Conservation (phyloP, 92 coral and sea anemone species). For the Umimayanthus chanpuru region DNA sequence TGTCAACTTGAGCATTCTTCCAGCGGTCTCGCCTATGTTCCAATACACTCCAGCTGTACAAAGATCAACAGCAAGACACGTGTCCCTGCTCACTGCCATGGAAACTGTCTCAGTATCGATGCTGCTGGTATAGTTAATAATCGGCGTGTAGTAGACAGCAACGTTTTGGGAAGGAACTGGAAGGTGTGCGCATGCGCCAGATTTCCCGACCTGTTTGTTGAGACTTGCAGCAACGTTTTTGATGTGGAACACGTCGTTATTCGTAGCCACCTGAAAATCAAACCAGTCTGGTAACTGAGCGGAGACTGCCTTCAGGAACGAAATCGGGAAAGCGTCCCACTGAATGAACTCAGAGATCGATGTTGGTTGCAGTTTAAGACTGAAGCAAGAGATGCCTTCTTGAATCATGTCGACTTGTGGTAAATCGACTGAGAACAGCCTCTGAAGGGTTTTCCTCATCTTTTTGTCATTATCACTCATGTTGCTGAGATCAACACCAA, state of each 20-base stretch:
- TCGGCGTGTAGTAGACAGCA: constrained; percentile 42
- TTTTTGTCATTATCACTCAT: not conserved
- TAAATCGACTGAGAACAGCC: not conserved
- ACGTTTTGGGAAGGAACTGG: constrained; percentile 13
- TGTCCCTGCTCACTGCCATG: constrained; percentile 26
- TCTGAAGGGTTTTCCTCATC: constrained; percentile 15
- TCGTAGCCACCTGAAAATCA: not conserved
- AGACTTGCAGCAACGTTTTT: constrained; percentile 42
- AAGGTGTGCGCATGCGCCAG: constrained; percentile 43
- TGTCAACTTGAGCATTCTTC: constrained; percentile 5
- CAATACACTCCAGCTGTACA: constrained; percentile 43
- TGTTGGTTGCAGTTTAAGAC: not conserved
- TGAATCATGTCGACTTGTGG: not conserved
- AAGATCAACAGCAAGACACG: constrained; percentile 50
- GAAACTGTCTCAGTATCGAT: constrained; percentile 32
- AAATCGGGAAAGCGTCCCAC: constrained; percentile 35
- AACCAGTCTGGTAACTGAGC: constrained; percentile 49
- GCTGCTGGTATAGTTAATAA: constrained; percentile 16
- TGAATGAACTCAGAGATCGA: constrained; percentile 47
- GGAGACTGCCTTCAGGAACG: constrained; percentile 47
- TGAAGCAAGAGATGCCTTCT: not conserved
- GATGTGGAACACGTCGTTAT: constrained; percentile 40
- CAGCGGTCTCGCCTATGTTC: constrained; percentile 16
- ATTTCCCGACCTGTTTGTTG: not conserved
- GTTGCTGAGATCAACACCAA: constrained; percentile 40